A percentile compares a stretch with the other conserved stretches of the same genome.
Conservation (phyloP, 2,888 invertebrate species). For the Hirtodrosophila duncani region DNA sequence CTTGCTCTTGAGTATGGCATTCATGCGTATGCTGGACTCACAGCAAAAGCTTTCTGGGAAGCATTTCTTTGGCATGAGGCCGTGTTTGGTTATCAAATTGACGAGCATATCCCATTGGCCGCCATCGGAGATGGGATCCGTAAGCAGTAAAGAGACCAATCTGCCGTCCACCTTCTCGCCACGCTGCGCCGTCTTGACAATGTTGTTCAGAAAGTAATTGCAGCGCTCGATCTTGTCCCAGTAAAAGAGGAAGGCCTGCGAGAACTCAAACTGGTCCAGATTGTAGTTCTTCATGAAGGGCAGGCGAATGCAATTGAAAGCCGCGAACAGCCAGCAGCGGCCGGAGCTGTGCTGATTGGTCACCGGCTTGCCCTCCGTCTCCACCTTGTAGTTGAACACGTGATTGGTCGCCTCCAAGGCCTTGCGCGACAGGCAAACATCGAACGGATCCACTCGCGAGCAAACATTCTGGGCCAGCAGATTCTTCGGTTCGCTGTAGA, state of each 20-base stretch:
- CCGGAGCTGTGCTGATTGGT: conserved; percentile 93
- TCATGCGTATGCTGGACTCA: conserved; percentile 86
- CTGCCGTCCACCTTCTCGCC: conserved; percentile 89
- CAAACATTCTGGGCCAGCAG: conserved; percentile 91
- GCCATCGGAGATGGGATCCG: conserved; percentile 91
- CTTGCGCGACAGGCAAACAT: conserved; percentile 85
- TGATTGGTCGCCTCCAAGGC: conserved; percentile 84
- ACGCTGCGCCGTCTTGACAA: conserved; percentile 85
- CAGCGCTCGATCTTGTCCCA: conserved; percentile 95
- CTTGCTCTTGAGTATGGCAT: conserved; percentile 89
- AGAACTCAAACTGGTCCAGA: conserved; percentile 94
- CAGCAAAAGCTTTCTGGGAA: conserved; percentile 91
- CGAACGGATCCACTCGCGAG: conserved; percentile 87
- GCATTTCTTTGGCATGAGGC: conserved; percentile 91
- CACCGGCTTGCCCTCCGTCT: conserved; percentile 90
- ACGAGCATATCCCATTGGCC: conserved; percentile 97
- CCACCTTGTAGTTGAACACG: conserved; percentile 90
- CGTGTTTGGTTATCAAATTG: conserved; percentile 91
- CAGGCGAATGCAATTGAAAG: conserved; percentile 89
- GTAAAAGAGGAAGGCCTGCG: conserved; percentile 91
- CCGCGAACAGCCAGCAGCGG: conserved; percentile 94
- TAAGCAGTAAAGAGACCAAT: conserved; percentile 85
- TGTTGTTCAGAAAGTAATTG: conserved; percentile 90
- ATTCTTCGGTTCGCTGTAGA: conserved; percentile 87
- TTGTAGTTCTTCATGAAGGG: conserved; percentile 90